Evolutionary conservation across 2,888 invertebrate genomes (phyloP).

Genomic region (Brachynemurus nebulosus): DNA sequence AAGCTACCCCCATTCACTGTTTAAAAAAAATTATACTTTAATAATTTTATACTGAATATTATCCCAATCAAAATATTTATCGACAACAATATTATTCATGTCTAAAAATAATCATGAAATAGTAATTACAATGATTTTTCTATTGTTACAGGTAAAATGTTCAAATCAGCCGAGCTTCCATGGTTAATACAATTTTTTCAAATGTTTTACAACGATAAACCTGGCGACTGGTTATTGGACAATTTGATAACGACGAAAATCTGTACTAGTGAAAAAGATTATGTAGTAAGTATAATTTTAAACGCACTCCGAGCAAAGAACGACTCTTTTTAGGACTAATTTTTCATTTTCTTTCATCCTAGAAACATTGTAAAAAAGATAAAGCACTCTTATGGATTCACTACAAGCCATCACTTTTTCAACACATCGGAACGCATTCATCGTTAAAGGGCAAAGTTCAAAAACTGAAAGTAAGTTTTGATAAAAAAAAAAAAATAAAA

Average conservation of each 20-base stretch:
- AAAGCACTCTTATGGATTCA: constrained; percentile 70
- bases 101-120: too few relatives aligned
- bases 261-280: constrained; percentile 67
- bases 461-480: constrained; percentile 61
- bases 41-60: too few relatives aligned
- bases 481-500: background rate
- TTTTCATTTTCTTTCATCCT: constrained; percentile 25
- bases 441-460: constrained; percentile 94
- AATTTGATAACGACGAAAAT: constrained; percentile 77
- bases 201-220: constrained; percentile 91
- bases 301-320: too few relatives aligned
- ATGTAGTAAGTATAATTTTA: constrained; percentile 40
- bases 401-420: constrained; percentile 83
- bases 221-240: constrained; percentile 92
- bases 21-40: too few relatives aligned
- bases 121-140: too few relatives aligned
- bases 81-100: too few relatives aligned
- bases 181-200: constrained; percentile 84
- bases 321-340: too few relatives aligned
- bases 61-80: too few relatives aligned
- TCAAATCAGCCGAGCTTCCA: constrained; percentile 74
- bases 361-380: constrained; percentile 72
- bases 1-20: too few relatives aligned
- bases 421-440: constrained; percentile 90
- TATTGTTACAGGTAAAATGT: constrained; percentile 58